These are phyloP conservation scores for Phalera bucephala DNA, from an alignment of 2,888 invertebrate genomes.

Conservation along the genomic window DNA sequence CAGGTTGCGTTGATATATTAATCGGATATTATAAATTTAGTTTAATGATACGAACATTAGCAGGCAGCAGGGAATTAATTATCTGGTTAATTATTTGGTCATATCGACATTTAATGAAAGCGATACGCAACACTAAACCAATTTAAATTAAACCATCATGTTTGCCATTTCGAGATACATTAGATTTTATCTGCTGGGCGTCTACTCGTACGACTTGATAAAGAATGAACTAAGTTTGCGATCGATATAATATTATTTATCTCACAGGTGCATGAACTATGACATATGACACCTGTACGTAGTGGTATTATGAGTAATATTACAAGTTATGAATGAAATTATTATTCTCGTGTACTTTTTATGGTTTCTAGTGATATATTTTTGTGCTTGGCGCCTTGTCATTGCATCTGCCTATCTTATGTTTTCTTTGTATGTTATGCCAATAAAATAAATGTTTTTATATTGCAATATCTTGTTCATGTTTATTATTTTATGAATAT, in stretches of 20 bases:
- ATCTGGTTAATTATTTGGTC: neutral
- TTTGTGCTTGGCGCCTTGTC: neutral
- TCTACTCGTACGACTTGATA: slow-evolving; percentile 1
- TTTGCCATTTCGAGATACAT: neutral
- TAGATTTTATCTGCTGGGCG: neutral
- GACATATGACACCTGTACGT: slow-evolving; percentile 40
- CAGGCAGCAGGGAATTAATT: neutral
- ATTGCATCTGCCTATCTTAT: neutral
- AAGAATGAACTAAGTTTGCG: slow-evolving; percentile 8
- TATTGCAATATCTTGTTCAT: neutral
- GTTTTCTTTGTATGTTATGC: no score
- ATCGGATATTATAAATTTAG: slow-evolving; percentile 15
- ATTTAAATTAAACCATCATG: neutral
- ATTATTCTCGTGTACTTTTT: slow-evolving; percentile 6
- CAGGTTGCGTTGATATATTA: slow-evolving; percentile 20
- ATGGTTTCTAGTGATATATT: slow-evolving; percentile 1
- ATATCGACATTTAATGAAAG: neutral
- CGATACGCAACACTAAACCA: neutral
- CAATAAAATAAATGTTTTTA: neutral
- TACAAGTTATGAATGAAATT: slow-evolving; percentile 5
- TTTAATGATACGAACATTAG: neutral
- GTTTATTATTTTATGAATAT: neutral
- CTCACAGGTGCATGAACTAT: slow-evolving; percentile 36
- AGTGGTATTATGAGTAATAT: slow-evolving; percentile 8
- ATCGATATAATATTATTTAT: slow-evolving; percentile 16